Percentiles rank a stretch among this genome's conserved stretches.
Evolutionary conservation across 2,888 invertebrate genomes (phyloP).

Genomic region (Campoplex nolae): DNA sequence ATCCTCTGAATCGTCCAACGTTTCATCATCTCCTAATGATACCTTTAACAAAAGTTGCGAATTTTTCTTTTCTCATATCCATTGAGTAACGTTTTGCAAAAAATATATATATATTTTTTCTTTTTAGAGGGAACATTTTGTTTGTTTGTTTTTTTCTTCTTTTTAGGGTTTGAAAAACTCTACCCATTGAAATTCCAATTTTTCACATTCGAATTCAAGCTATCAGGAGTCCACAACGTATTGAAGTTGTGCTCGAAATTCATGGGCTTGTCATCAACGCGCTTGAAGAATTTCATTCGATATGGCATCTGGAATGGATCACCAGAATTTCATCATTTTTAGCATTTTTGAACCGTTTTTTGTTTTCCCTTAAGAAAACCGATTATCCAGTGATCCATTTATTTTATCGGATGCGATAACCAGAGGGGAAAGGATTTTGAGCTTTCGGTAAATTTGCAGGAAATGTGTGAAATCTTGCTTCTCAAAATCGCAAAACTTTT

Average conservation of each 20-base stretch:
- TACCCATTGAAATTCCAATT: constrained; percentile 56
- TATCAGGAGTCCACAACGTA: constrained; percentile 58
- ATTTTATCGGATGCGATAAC: background rate
- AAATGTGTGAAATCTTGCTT: constrained; percentile 21
- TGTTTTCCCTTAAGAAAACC: constrained; percentile 6
- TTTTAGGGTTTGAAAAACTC: background rate
- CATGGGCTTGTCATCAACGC: constrained; percentile 36
- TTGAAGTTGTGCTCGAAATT: constrained; percentile 50
- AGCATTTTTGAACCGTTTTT: background rate
- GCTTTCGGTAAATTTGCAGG: constrained; percentile 2
- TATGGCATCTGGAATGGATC: constrained; percentile 67
- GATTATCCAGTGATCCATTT: constrained; percentile 23
- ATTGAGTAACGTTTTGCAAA: constrained; percentile 3
- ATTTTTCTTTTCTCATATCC: constrained; percentile 43
- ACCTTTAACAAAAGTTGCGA: constrained; percentile 78
- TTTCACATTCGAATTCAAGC: constrained; percentile 58
- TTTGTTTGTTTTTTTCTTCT: background rate
- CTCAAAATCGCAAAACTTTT: constrained; percentile 18
- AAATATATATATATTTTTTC: background rate
- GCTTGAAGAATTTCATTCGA: constrained; percentile 61
- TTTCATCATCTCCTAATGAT: constrained; percentile 74
- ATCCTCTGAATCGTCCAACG: constrained; percentile 71
- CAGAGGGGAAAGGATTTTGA: background rate
- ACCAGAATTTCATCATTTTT: constrained; percentile 25
- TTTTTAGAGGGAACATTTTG: constrained; percentile 1